phyloP scores from a whole-genome alignment of 2,888 invertebrate species.

The Bombylius major region DNA sequence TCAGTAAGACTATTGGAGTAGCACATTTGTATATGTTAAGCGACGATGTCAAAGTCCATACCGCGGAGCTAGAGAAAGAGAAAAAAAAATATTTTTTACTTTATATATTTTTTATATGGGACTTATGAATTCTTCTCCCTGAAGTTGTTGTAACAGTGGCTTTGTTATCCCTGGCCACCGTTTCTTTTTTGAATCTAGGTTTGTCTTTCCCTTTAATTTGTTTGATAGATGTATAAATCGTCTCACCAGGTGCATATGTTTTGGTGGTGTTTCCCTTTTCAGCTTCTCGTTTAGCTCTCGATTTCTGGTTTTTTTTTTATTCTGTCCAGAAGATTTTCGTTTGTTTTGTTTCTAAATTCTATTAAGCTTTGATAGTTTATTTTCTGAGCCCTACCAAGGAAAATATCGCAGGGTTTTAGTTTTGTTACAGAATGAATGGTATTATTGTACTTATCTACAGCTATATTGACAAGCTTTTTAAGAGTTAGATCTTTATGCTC shows the following conservation, averaged over 20 bases:
- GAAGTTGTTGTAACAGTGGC: not conserved
- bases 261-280: not conserved
- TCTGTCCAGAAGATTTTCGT: not conserved
- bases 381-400: not conserved
- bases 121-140: not conserved
- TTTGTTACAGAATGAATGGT: slow-evolving; percentile 2
- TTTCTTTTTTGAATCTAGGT: not conserved
- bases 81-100: no score
- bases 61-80: no score
- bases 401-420: slow-evolving; percentile 1
- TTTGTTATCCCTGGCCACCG: slow-evolving; percentile 1
- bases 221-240: not conserved
- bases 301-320: not conserved
- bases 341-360: not conserved
- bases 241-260: slow-evolving; percentile 1
- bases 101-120: not conserved
- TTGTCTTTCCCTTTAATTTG: slow-evolving; percentile 2
- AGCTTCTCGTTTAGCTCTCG: not conserved
- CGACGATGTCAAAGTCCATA: no score
- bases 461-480: slow-evolving; percentile 1
- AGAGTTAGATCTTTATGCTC: not conserved
- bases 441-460: slow-evolving; percentile 2
- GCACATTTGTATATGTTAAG: no score
- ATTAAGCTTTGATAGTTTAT: slow-evolving; percentile 2
- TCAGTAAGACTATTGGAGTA: no score